phyloP scores from a whole-genome alignment of 2,888 invertebrate genomes.

The Caenorhabditis wallacei region DNA sequence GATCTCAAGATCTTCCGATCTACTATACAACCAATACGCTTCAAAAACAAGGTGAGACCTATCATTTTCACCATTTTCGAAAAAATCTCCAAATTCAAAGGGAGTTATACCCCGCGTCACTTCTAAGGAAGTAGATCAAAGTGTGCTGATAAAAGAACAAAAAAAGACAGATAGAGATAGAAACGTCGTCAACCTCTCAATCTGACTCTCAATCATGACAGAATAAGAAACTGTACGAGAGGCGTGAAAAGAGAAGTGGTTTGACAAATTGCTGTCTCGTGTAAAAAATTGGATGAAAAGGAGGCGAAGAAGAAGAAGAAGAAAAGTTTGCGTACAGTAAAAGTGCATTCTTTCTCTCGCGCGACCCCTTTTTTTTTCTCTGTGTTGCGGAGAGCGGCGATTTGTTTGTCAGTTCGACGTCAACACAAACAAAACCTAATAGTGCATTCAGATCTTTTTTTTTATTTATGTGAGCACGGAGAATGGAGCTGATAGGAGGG shows the following conservation, averaged over 20 bases:
- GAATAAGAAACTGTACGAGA: conserved; percentile 8
- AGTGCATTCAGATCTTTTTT: conserved; percentile 33
- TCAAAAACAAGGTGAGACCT: no score
- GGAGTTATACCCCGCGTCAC: no score
- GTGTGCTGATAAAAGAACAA: not conserved
- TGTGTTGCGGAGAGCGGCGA: not conserved
- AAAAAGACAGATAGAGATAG: not conserved
- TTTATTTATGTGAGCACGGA: no score
- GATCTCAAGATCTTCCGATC: no score
- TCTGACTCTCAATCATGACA: not conserved
- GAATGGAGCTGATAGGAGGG: no score
- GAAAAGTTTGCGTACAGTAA: conserved; percentile 45
- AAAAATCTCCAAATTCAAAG: no score
- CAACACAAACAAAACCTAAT: conserved; percentile 31
- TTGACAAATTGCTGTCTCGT: conserved; percentile 17
- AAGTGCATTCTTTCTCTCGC: conserved; percentile 45
- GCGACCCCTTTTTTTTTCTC: conserved; percentile 15
- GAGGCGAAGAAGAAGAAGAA: no score
- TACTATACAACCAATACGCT: no score
- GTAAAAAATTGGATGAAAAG: not conserved
- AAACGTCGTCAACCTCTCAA: not conserved
- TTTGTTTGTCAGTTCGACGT: conserved; percentile 41
- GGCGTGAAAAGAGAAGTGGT: conserved; percentile 51
- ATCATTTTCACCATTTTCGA: no score
- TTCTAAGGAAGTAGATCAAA: no score